These are phyloP conservation scores for Accipiter cooperii DNA, from an alignment of 2,113 vertebrate genomes.

Conservation along the genomic window DNA sequence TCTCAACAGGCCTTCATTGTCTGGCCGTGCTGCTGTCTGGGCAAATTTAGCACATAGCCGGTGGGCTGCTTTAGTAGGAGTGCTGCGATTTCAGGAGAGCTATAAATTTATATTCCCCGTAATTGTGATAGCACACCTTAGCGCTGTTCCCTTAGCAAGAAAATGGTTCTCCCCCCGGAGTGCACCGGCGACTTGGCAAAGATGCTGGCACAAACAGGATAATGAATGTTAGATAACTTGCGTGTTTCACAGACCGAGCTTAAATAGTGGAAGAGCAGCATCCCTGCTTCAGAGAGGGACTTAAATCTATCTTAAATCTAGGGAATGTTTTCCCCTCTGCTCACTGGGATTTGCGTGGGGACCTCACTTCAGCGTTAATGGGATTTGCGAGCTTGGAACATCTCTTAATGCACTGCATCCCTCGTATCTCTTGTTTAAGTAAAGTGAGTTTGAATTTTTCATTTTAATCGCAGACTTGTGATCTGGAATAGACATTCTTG, in stretches of 20 bases:
- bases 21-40: neutral
- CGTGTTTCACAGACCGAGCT: neutral
- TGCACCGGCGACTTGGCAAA: neutral
- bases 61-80: neutral
- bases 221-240: neutral
- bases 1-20: neutral
- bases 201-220: conserved; percentile 7
- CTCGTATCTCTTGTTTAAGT: neutral
- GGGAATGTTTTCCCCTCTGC: neutral
- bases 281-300: neutral
- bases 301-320: neutral
- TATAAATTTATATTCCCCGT: conserved; percentile 3
- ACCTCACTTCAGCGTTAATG: neutral
- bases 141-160: neutral
- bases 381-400: neutral
- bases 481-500: neutral
- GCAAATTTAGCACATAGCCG: conserved; percentile 22
- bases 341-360: neutral
- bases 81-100: neutral
- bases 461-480: neutral
- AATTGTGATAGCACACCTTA: conserved; percentile 11
- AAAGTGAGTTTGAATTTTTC: conserved; percentile 46
- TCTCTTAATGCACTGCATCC: neutral
- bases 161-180: neutral
- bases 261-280: conserved; percentile 24